phyloP scores from a whole-genome alignment of 2,888 invertebrate genomes.

The Anthophora plumipes region DNA sequence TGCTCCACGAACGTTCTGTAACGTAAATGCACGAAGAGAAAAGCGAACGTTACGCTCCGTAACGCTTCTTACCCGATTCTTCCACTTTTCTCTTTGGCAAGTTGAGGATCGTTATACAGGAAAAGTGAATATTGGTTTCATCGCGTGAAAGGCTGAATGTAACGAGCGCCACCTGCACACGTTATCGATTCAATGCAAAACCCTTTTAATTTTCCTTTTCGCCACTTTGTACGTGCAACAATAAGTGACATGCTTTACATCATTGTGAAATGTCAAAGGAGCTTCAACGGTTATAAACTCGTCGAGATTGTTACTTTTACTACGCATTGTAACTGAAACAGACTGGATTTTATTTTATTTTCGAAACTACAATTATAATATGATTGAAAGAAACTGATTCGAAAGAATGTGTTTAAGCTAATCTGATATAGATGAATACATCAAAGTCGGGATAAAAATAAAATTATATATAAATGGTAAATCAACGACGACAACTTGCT shows the following conservation, averaged over 20 bases:
- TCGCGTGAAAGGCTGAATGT: constrained; percentile 29
- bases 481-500: too few species aligned
- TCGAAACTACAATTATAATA: too few species aligned
- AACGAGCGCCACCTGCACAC: constrained; percentile 31
- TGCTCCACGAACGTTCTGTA: constrained; percentile 29
- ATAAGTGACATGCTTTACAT: neutral
- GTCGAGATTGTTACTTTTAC: neutral
- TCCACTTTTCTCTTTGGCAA: neutral
- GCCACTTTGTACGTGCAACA: neutral
- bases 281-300: neutral
- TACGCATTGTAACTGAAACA: too few species aligned
- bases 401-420: too few species aligned
- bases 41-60: constrained; percentile 44
- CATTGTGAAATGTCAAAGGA: neutral
- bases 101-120: constrained; percentile 50
- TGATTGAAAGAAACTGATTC: too few species aligned
- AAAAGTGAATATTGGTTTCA: constrained; percentile 46
- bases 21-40: constrained; percentile 32
- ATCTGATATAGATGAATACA: too few species aligned
- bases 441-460: too few species aligned
- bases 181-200: constrained; percentile 20
- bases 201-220: constrained; percentile 17
- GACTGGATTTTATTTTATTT: too few species aligned
- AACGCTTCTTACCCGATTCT: constrained; percentile 10
- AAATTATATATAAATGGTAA: too few species aligned